Evolutionary conservation across 2,113 vertebrate species (phyloP), one percentile per base, ranked within the genome.

Genomic region (Hystrix brachyura): DNA sequence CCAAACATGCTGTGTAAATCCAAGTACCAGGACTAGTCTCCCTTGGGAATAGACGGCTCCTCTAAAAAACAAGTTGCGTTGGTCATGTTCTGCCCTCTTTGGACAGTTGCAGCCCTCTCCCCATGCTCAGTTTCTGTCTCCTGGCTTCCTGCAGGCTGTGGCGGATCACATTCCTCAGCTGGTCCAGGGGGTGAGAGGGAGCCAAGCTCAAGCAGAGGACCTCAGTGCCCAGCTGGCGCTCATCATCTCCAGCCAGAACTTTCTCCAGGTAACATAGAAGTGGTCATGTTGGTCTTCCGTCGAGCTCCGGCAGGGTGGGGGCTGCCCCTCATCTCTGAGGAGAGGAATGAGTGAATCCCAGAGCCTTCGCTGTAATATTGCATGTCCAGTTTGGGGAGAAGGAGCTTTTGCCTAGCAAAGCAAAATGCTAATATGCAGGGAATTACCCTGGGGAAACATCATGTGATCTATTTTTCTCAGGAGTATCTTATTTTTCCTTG

Each of bases 191-290:
- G 99, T 99, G 96, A 98, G 99, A 97, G 99, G 99, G 87, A 99
- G 99, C 98, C 99, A 99, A 98, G 99, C 99, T 43, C 99, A 99
- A 97, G 99, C 99, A 0, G 99, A 99, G 97, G 99, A 99, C 97
- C 98, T 99, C 43, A 99, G 99, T 59, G 99, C 99, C 57, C 99
- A 99, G 96, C 99, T 99, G 60, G 98, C 99, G 51, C 99, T 99
- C 94, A 99, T 99, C 97, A 99, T 99, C 97, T 99, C 99, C 98
- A 99, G 99, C 97, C 99, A 99, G 98, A 99, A 99, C 98, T 99
- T 99, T 97, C 98, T 99, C 86, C 99, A 99, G 99, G 99, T 99
- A 95, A 95, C 48, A 23, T 1, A 7, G 87, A 71, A 12, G 10
- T n/a, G 1, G 27, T 84, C 48, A 1, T 18, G 62, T 27, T 2